phyloP scores from a whole-genome alignment of 2,888 invertebrate species.

The Crocallis elinguaria region DNA sequence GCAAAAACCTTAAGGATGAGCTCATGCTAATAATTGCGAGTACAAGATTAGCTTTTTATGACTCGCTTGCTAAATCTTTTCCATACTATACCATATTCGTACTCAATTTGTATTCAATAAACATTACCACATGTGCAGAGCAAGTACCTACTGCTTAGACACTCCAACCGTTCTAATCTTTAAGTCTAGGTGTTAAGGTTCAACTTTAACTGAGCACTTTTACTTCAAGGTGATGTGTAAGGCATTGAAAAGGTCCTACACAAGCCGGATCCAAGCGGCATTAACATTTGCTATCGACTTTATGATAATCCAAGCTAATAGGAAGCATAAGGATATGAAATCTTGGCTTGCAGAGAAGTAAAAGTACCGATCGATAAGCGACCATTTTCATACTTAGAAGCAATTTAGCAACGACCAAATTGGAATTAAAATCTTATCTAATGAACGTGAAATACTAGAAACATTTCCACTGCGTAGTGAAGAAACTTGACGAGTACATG shows the following conservation, averaged over 20 bases:
- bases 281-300: slow-evolving; percentile 25
- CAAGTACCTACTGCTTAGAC: not conserved
- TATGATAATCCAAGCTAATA: slow-evolving; percentile 7
- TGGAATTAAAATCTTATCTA: not conserved
- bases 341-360: not conserved
- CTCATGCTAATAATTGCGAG: too few species aligned
- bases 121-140: slow-evolving; percentile 19
- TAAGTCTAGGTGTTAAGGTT: slow-evolving; percentile 4
- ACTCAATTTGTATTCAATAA: slow-evolving; percentile 25
- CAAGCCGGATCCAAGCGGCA: slow-evolving; percentile 33
- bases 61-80: slow-evolving; percentile 11
- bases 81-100: slow-evolving; percentile 1
- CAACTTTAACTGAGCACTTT: not conserved
- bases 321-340: slow-evolving; percentile 4
- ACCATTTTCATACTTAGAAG: too few species aligned
- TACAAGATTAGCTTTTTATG: too few species aligned
- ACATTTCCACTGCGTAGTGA: not conserved
- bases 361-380: not conserved
- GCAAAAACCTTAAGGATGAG: too few species aligned
- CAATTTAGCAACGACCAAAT: too few species aligned
- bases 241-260: slow-evolving; percentile 30
- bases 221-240: slow-evolving; percentile 11
- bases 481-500: not conserved
- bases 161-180: not conserved
- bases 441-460: too few species aligned